Conservation (phyloP, 2,888 invertebrate genomes). For the Andrena bicolor region DNA sequence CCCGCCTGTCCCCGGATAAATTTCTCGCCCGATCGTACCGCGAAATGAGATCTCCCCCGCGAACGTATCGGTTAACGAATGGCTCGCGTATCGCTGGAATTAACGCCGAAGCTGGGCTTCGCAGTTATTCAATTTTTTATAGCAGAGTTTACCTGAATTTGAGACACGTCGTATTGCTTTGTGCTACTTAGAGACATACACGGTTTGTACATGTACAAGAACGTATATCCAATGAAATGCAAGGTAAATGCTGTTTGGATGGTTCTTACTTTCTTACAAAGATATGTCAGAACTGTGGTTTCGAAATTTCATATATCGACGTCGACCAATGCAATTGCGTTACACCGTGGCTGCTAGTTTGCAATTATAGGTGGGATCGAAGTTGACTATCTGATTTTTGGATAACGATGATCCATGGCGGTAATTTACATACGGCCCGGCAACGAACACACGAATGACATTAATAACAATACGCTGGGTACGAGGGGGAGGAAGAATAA, state of each 20-base stretch:
- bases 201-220: too few relatives aligned
- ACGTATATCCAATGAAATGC: too few relatives aligned
- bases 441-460: constrained; percentile 61
- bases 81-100: constrained; percentile 11
- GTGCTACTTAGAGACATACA: too few relatives aligned
- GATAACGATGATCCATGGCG: constrained; percentile 56
- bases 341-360: constrained; percentile 30
- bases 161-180: too few relatives aligned
- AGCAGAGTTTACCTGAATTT: too few relatives aligned
- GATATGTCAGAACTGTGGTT: not conserved
- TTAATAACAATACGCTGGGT: constrained; percentile 68
- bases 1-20: constrained; percentile 39
- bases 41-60: constrained; percentile 39
- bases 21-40: constrained; percentile 38
- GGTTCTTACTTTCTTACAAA: not conserved
- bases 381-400: constrained; percentile 57
- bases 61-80: constrained; percentile 16
- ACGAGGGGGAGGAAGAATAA: constrained; percentile 53
- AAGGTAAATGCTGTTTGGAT: too few relatives aligned
- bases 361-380: constrained; percentile 59
- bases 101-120: not conserved
- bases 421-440: constrained; percentile 51
- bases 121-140: not conserved
- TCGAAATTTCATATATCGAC: constrained; percentile 19
- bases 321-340: too few relatives aligned